Percentiles rank a stretch among this genome's conserved stretches.
Conservation (phyloP, 2,797 vertebrate genomes). For the Melanotaenia boesemani region DNA sequence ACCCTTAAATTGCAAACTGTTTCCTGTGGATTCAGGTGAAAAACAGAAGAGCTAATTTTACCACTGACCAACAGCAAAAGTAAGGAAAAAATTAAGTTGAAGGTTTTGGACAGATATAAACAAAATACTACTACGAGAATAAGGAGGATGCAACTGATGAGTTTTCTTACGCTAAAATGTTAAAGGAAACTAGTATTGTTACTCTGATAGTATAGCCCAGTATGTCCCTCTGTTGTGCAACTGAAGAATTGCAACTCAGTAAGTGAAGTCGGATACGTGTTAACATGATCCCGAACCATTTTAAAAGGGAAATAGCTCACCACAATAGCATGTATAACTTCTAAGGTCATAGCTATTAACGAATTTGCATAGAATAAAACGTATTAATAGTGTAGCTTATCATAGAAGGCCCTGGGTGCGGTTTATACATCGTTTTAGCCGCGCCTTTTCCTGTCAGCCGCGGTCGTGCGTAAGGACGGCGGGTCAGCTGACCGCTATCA, state of each 20-base stretch:
- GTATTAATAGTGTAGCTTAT: constrained; percentile 44
- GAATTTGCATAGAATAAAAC: not conserved
- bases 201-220: not conserved
- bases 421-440: constrained; percentile 66
- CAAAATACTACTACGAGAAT: constrained; percentile 14
- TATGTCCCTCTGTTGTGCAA: not conserved
- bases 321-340: accelerated
- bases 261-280: not conserved
- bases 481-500: constrained; percentile 80
- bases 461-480: constrained; percentile 65
- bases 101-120: constrained; percentile 11
- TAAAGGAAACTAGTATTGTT: not conserved
- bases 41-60: constrained; percentile 7
- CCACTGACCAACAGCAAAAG: constrained; percentile 8
- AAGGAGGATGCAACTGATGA: not conserved
- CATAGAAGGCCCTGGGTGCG: constrained; percentile 73
- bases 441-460: constrained; percentile 80
- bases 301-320: not conserved
- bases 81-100: constrained; percentile 7
- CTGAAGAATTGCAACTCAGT: not conserved
- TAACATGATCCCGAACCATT: not conserved
- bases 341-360: not conserved
- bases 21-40: constrained; percentile 21
- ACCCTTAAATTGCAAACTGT: constrained; percentile 36
- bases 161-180: not conserved